Percentiles rank a stretch among this genome's conserved stretches.
Evolutionary conservation across 2,888 invertebrate species (phyloP).

Genomic region (Enchytraeus crypticus): DNA sequence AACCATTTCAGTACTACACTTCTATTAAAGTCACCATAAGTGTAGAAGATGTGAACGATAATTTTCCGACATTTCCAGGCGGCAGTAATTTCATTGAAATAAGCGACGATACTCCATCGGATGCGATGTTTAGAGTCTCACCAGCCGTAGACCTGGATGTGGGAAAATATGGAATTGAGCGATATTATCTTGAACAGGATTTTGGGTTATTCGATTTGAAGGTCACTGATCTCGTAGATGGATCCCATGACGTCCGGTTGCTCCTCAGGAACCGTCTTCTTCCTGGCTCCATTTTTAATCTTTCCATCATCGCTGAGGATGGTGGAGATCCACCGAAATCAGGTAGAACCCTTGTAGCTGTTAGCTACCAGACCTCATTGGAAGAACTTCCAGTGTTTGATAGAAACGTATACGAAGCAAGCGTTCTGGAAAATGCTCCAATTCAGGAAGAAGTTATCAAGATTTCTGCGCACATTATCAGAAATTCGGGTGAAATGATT

Average conservation of each 20-base stretch:
- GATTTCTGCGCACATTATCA: conserved; percentile 2
- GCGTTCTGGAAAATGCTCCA: conserved; percentile 12
- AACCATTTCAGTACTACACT: conserved; percentile 15
- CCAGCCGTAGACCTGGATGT: conserved; percentile 19
- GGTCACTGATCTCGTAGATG: conserved; percentile 6
- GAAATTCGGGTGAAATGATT: conserved; percentile 5
- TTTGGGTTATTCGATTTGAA: conserved; percentile 9
- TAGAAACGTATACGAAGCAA: conserved; percentile 11
- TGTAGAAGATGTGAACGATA: conserved; percentile 22
- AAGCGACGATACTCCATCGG: conserved; percentile 15
- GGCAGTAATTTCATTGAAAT: conserved; percentile 9
- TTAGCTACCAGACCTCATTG: conserved; percentile 9
- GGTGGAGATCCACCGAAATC: conserved; percentile 59
- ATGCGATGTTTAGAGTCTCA: conserved; percentile 12
- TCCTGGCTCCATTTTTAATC: conserved; percentile 50
- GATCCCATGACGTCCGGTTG: conserved; percentile 1
- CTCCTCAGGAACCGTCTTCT: conserved; percentile 1
- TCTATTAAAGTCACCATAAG: conserved; percentile 17
- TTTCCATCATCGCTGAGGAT: conserved; percentile 81
- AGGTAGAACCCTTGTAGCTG: conserved; percentile 12
- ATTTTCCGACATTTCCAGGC: conserved; percentile 17
- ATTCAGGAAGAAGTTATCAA: background rate
- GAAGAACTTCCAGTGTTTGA: conserved; percentile 16
- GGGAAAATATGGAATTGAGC: conserved; percentile 5
- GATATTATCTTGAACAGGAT: conserved; percentile 6